phyloP scores from a whole-genome alignment of 2,888 invertebrate genomes.

The Chromoteleia sp. region DNA sequence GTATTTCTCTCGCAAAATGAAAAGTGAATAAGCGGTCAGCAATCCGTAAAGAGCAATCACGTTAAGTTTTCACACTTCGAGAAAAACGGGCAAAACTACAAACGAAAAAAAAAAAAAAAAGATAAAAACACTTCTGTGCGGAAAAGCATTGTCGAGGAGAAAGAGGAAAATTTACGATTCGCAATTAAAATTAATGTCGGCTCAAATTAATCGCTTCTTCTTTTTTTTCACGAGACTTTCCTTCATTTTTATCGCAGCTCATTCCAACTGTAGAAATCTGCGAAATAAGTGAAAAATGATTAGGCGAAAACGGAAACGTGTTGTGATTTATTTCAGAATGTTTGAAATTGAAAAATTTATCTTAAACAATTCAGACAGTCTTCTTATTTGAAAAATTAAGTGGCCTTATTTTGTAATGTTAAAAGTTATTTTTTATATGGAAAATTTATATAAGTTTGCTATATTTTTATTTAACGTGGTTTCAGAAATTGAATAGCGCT shows the following conservation, averaged over 20 bases:
- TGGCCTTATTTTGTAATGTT: too few relatives aligned
- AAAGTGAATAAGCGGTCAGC: conserved; percentile 51
- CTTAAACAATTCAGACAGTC: too few relatives aligned
- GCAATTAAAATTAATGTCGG: conserved; percentile 35
- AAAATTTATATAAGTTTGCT: too few relatives aligned
- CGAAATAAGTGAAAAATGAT: too few relatives aligned
- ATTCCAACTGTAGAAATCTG: conserved; percentile 22
- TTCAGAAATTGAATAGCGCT: too few relatives aligned
- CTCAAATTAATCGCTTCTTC: conserved; percentile 15
- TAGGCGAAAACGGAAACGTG: too few relatives aligned
- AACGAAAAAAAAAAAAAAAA: conserved; percentile 14
- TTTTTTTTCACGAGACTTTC: conserved; percentile 40
- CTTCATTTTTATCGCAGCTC: too few relatives aligned
- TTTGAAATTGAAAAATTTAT: too few relatives aligned
- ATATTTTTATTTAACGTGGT: too few relatives aligned
- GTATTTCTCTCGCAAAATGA: conserved; percentile 46
- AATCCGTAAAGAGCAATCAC: conserved; percentile 51
- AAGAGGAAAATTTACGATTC: conserved; percentile 31
- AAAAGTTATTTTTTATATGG: too few relatives aligned
- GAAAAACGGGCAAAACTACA: neutral
- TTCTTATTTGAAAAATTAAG: too few relatives aligned
- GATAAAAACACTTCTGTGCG: neutral
- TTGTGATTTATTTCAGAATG: too few relatives aligned
- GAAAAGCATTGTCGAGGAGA: conserved; percentile 12
- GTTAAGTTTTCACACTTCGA: conserved; percentile 43